These are phyloP conservation scores for Brachyhypopomus occidentalis DNA, from an alignment of 2,113 vertebrate species.

Conservation along the genomic window DNA sequence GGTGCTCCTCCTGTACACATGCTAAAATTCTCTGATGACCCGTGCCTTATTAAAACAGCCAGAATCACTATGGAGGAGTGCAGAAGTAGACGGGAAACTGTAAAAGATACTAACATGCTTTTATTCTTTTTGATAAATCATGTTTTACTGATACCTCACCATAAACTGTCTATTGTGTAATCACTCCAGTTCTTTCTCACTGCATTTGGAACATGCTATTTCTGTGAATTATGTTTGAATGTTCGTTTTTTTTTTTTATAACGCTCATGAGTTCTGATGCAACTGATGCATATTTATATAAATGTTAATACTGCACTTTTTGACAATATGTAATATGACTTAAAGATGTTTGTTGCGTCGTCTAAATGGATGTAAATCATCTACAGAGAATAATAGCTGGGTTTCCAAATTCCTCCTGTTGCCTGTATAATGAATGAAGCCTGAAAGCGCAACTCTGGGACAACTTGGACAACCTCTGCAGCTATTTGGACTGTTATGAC, in stretches of 20 bases:
- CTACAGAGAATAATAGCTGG: constrained; percentile 25
- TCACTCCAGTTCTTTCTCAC: not conserved
- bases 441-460: not conserved
- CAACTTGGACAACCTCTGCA: not conserved
- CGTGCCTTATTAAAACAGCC: constrained; percentile 66
- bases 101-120: constrained; percentile 14
- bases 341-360: not conserved
- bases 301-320: not conserved
- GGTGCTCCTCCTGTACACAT: constrained; percentile 57
- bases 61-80: constrained; percentile 45
- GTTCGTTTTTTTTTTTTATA: not conserved
- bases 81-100: constrained; percentile 45
- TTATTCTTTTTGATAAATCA: constrained; percentile 9
- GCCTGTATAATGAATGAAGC: not conserved
- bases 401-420: constrained; percentile 23
- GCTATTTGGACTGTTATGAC: not conserved
- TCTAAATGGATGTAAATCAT: constrained; percentile 19
- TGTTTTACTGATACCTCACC: not conserved
- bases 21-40: constrained; percentile 68
- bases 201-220: not conserved
- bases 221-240: not conserved
- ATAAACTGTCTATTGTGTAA: not conserved
- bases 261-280: not conserved
- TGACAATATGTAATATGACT: not conserved
- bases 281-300: not conserved